phyloP scores from a whole-genome alignment of 2,797 vertebrate species.

The Halcyon leucocephala region DNA sequence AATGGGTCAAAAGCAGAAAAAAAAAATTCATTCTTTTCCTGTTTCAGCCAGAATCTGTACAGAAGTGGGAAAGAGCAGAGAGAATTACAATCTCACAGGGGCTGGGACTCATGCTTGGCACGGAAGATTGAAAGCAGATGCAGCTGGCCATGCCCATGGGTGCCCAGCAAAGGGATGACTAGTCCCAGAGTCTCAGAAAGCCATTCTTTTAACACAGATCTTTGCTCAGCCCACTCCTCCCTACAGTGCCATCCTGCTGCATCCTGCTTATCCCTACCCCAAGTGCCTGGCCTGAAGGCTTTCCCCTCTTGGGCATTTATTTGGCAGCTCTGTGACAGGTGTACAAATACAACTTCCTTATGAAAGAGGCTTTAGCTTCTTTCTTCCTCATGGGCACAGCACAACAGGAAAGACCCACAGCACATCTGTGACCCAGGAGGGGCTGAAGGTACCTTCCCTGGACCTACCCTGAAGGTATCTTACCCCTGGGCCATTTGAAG shows the following conservation, averaged over 20 bases:
- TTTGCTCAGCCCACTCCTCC: fast-evolving
- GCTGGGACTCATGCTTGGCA: background rate
- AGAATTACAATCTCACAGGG: background rate
- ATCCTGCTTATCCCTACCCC: background rate
- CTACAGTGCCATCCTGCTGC: background rate
- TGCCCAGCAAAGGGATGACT: background rate
- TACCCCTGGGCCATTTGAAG: background rate
- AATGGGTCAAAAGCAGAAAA: background rate
- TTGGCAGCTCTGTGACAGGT: background rate
- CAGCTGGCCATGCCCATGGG: background rate
- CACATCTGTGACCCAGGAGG: background rate
- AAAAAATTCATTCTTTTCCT: background rate
- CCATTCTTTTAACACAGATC: background rate
- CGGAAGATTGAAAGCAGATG: background rate
- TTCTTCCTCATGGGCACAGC: background rate
- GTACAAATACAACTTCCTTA: background rate
- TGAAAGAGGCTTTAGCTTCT: background rate
- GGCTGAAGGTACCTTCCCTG: background rate
- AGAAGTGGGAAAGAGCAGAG: background rate
- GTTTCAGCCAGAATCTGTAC: background rate
- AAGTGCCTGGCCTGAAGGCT: background rate
- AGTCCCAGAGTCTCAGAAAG: background rate
- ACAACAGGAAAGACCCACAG: background rate
- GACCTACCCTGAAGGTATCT: too few species aligned
- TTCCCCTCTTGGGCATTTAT: fast-evolving